These are phyloP conservation scores for Acanthis flammea DNA, from an alignment of 2,797 vertebrate genomes.

Conservation along the genomic window DNA sequence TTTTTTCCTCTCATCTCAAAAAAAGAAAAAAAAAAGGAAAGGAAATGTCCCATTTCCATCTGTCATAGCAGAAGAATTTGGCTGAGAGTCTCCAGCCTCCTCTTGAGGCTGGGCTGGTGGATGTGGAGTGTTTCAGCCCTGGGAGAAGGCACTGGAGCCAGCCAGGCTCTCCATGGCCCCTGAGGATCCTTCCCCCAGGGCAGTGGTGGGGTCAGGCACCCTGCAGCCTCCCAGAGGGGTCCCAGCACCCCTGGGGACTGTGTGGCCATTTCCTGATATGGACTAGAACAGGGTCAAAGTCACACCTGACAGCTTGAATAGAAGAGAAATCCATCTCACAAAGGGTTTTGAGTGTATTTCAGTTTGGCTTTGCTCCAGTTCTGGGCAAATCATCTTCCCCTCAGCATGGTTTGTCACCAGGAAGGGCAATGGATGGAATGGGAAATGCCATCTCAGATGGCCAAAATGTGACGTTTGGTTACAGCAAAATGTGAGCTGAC, in stretches of 20 bases:
- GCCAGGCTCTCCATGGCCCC: neutral
- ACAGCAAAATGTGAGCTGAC: neutral
- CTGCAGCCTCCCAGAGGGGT: neutral
- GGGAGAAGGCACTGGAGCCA: neutral
- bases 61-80: neutral
- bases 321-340: neutral
- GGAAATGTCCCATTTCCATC: neutral
- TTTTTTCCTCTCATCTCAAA: neutral
- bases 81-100: neutral
- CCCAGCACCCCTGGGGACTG: neutral
- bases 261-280: neutral
- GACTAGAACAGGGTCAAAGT: neutral
- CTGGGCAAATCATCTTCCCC: neutral
- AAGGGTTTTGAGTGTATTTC: neutral
- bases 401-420: neutral
- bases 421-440: neutral
- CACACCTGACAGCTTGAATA: neutral
- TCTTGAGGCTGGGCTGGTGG: neutral
- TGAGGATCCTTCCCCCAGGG: neutral
- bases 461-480: neutral
- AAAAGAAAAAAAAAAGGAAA: neutral
- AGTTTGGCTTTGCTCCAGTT: neutral
- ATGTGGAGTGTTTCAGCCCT: neutral
- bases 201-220: neutral
- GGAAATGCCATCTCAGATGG: neutral